phyloP scores from a whole-genome alignment of 2,113 vertebrate species.

The human region DNA sequence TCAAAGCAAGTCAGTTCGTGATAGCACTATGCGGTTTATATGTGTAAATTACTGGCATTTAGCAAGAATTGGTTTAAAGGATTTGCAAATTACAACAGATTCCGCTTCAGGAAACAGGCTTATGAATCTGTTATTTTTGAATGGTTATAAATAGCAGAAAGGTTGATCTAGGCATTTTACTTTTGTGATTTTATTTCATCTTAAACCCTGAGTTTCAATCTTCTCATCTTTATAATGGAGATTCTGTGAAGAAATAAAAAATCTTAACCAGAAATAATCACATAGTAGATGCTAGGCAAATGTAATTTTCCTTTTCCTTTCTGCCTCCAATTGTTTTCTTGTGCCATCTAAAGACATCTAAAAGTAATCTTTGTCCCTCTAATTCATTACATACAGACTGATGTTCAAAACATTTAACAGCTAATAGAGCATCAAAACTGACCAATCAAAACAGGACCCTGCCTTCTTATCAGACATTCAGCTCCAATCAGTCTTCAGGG shows the following conservation, averaged over 20 bases:
- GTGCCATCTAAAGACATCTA: not conserved
- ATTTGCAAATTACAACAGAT: constrained; percentile 34
- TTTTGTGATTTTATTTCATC: constrained; percentile 18
- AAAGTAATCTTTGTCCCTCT: not conserved
- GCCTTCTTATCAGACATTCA: not conserved
- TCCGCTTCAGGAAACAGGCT: not conserved
- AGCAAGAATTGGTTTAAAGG: not conserved
- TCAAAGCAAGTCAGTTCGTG: not conserved
- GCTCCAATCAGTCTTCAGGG: not conserved
- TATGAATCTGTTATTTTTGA: constrained; percentile 39
- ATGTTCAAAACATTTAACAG: not conserved
- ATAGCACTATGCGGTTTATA: not conserved
- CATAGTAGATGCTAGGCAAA: not conserved
- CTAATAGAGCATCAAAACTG: not conserved
- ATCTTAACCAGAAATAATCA: not conserved
- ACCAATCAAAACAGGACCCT: not conserved
- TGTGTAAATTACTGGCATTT: not conserved
- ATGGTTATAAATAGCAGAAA: not conserved
- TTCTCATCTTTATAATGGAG: not conserved
- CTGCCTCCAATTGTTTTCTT: not conserved
- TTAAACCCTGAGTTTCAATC: not conserved
- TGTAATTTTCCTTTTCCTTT: not conserved
- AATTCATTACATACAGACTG: not conserved
- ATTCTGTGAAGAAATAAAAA: not conserved
- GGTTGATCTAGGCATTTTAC: not conserved